phyloP scores from a whole-genome alignment of 2,888 invertebrate genomes.

The Microplitis manilae region DNA sequence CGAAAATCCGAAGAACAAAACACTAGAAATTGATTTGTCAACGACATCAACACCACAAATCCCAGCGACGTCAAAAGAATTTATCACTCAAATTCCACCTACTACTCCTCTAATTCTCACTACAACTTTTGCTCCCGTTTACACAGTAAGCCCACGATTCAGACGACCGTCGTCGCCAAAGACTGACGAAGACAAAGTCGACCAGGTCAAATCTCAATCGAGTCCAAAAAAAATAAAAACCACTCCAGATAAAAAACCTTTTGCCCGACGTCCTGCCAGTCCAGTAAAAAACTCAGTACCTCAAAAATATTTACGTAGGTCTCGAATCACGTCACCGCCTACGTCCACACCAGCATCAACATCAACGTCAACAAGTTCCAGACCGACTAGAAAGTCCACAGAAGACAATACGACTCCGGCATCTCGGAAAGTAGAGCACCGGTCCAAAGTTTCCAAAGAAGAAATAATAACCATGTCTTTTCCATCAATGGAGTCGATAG shows the following conservation, averaged over 20 bases:
- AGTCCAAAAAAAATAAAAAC: no score
- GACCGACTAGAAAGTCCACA: neutral
- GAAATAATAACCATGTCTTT: constrained; percentile 57
- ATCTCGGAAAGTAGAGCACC: constrained; percentile 56
- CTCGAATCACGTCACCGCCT: no score
- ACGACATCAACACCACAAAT: constrained; percentile 40
- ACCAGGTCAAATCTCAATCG: no score
- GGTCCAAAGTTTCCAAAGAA: constrained; percentile 58
- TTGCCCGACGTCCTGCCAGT: no score
- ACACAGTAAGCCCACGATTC: neutral
- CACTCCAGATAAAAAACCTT: no score
- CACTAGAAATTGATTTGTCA: neutral
- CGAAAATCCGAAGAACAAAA: neutral
- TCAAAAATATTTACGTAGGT: no score
- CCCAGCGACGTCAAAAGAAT: constrained; percentile 45
- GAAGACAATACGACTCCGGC: constrained; percentile 48
- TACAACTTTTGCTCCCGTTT: neutral
- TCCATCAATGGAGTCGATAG: constrained; percentile 41
- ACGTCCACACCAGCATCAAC: no score
- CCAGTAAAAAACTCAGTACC: no score
- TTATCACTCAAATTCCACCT: constrained; percentile 30
- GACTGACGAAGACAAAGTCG: neutral
- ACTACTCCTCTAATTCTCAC: constrained; percentile 24
- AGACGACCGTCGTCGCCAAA: constrained; percentile 4
- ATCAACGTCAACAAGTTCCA: neutral